Base-by-base conservation (phyloP, 2,113 vertebrate genomes). In the Etheostoma cragini region DNA sequence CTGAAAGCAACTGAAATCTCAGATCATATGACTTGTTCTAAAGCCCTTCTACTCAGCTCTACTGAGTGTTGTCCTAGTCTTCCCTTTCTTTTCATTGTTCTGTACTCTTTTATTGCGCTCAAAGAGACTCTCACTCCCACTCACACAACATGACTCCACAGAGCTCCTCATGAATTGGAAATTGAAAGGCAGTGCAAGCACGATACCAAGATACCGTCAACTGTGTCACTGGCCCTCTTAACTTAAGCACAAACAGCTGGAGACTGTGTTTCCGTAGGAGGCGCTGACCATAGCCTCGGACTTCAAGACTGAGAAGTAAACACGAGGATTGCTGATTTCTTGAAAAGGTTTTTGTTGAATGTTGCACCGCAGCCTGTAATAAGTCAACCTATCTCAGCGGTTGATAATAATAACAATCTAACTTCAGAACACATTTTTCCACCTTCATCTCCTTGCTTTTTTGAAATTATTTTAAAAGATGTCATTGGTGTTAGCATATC, bases 141-240 rank as follows among this genome's bases (percentile, higher is more conserved):
- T 82, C 79, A 38, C 46, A 63, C 35, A 53, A 57, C 33, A 68
- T 4, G 72, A 69, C 49, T 56, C 52, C 57, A 58, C 47, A 69
- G 52, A 53, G 54, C 46, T 79, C 79, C 61, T 84, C 68, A 67
- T 81, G 60, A 79, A 57, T 24, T 80, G 64, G 70, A 86, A 72
- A 86, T 81, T 64, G 60, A 17, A 72, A 21, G 50, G 21, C 33
- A 45, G 63, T 58, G 62, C 69, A 77, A 79, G 62, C 67, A 74
- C 26, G 0, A 45, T 61, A 72, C 71, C 26, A 73, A 66, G 52
- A 73, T 79, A 67, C 15, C 24, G 33, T 61, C 46, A 56, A 14
- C 76, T 60, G 26, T 75, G 72, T 76, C 76, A 53, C 79, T 82
- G 73, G 85, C 72, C 82, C 64, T 76, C 57, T 64, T 30, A 74